Evolutionary conservation across 2,113 vertebrate genomes (phyloP), one percentile per base, ranked within the genome.

Genomic region (Myotis brandtii): DNA sequence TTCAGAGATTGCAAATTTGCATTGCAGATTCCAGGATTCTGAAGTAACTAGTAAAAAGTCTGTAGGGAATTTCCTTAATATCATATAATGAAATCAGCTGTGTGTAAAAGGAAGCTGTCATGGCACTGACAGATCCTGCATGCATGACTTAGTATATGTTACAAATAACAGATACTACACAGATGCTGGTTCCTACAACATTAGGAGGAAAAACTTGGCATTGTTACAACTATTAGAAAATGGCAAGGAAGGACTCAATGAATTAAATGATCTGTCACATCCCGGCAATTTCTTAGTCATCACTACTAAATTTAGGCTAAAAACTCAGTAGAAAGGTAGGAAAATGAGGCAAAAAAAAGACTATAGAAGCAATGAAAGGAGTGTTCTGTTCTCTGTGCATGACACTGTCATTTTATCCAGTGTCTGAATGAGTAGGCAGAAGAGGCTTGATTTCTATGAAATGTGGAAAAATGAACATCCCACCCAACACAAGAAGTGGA

Each of bases 251-350:
- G 81, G 77, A 97, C 88, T 97, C 96, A 97, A 96, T 97, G 97
- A 97, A 97, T 76, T 97, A 84, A 92, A 86, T 62, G 76, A 87
- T 97, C 95, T 95, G 90, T 97, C 92, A 96, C 81, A 96, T 96
- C 92, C 92, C 90, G 94, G 94, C 48, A 97, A 97, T 92, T 92
- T 97, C 95, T 97, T 97, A 97, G 97, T 97, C 94, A 97, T 96
- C 82, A 18, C 21, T 93, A 95, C 96, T 97, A 97, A 95, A 97
- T 97, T 77, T 97, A 96, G 96, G 95, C 85, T 95, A 59, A 88
- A 91, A 82, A 43, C 96, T 97, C 88, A 92, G 96, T 54, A 95
- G 85, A 95, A 85, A 94, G 72, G 48, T 43, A 92, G 75, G 54
- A 87, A 96, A 96, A 95, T 64, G 87, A 96, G 76, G 85, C 92